These are phyloP conservation scores for Holacanthella duospinosa DNA, from an alignment of 2,888 invertebrate species.

Conservation along the genomic window DNA sequence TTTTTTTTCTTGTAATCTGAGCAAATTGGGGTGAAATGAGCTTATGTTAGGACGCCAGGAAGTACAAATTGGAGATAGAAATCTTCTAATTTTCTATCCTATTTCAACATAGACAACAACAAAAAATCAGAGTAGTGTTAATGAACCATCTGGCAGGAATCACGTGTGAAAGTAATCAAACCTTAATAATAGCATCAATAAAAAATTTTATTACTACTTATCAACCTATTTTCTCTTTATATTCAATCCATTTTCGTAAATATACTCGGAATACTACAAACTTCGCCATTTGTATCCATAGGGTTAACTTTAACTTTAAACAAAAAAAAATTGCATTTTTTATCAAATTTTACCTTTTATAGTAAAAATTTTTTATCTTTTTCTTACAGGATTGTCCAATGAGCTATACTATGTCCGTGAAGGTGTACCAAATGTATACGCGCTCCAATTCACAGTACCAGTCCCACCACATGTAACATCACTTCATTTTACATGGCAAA, in stretches of 20 bases:
- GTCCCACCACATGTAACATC: conserved; percentile 74
- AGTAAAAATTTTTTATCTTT: too few relatives aligned
- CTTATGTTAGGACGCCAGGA: background rate
- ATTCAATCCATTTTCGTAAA: too few relatives aligned
- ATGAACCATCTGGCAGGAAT: background rate
- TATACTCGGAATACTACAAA: too few relatives aligned
- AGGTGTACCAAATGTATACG: conserved; percentile 81
- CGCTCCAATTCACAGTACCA: conserved; percentile 75
- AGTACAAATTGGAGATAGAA: too few relatives aligned
- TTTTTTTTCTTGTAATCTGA: background rate
- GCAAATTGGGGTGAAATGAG: background rate
- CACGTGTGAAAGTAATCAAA: background rate
- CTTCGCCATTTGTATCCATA: too few relatives aligned
- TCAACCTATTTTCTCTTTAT: background rate
- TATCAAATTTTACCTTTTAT: background rate
- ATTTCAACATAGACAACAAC: too few relatives aligned
- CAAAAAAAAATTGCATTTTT: too few relatives aligned
- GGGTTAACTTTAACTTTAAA: too few relatives aligned
- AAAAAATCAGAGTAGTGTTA: background rate
- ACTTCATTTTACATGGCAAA: conserved; percentile 87
- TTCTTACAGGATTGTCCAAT: conserved; percentile 74
- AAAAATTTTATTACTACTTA: background rate
- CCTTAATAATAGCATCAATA: background rate
- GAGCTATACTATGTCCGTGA: conserved; percentile 84
- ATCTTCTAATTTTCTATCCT: too few relatives aligned